Evolutionary conservation across 2,888 invertebrate genomes (phyloP).

Genomic region (Pomacea canaliculata): DNA sequence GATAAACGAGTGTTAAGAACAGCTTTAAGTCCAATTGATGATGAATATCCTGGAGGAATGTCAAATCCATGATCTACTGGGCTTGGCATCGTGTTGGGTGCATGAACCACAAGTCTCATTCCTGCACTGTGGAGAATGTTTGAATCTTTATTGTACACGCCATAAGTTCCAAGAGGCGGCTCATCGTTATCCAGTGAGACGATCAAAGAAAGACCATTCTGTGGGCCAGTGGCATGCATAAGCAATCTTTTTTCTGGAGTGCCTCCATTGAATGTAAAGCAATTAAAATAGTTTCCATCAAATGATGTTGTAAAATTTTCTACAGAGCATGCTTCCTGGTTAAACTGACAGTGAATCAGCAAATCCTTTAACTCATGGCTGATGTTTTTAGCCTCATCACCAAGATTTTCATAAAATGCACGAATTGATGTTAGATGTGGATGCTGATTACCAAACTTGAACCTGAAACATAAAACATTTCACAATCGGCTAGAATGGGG

Average conservation of each 20-base stretch:
- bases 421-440: slow-evolving; percentile 51
- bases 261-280: slow-evolving; percentile 64
- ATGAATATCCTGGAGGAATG: slow-evolving; percentile 64
- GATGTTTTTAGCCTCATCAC: slow-evolving; percentile 49
- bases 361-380: slow-evolving; percentile 58
- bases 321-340: slow-evolving; percentile 48
- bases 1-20: slow-evolving; percentile 52
- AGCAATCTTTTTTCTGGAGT: slow-evolving; percentile 43
- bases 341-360: slow-evolving; percentile 59
- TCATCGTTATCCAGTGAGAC: slow-evolving; percentile 63
- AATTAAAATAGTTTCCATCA: slow-evolving; percentile 64
- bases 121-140: slow-evolving; percentile 64
- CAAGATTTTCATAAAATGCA: slow-evolving; percentile 63
- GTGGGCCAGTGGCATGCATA: slow-evolving; percentile 63
- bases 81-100: slow-evolving; percentile 64
- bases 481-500: no score
- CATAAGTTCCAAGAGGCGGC: slow-evolving; percentile 55
- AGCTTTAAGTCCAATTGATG: slow-evolving; percentile 61
- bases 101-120: slow-evolving; percentile 62
- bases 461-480: slow-evolving; percentile 8
- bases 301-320: slow-evolving; percentile 56
- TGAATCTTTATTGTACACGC: slow-evolving; percentile 57
- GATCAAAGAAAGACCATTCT: slow-evolving; percentile 62
- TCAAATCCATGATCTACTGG: slow-evolving; percentile 66
- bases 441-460: slow-evolving; percentile 42